Evolutionary conservation across 2,113 vertebrate species (phyloP), one percentile per base, ranked within the genome.

Genomic region (Rafetus swinhoei): DNA sequence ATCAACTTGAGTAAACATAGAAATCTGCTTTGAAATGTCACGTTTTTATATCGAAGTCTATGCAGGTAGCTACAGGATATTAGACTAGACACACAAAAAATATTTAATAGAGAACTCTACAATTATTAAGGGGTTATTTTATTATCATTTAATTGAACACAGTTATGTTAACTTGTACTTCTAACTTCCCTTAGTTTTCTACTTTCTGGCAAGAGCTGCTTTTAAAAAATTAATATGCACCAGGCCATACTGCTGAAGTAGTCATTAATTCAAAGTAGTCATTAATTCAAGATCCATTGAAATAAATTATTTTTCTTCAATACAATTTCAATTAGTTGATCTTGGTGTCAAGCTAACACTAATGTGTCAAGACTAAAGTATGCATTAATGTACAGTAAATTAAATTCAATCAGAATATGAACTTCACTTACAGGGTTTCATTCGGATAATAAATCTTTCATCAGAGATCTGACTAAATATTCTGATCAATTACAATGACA

Each of bases 331-430:
- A 6, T 96, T 97, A 93, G 52, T 90, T 95, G 53, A 12, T 93
- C 65, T 91, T 92, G 39, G 35, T 95, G 81, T 95, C 82, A 97
- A 50, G 69, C 92, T 74, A 85, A 81, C 79, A 87, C 80, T 93
- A 86, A 18, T 87, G 24, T 92, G 96, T 91, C 90, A 82, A 84
- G 57, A 94, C 85, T 91, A 59, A 95, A 85, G 3, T 84, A 84
- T 76, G 10, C 85, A 24, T 90, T 95, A 92, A 92, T 81, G 32
- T 88, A 83, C 59, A 91, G 59, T 87, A 95, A 87, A 80, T 90
- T 91, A 95, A 97, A 96, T 95, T 93, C 39, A 84, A 50, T 95
- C 92, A 93, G 82, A 97, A 90, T 90, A 88, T 87, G 79, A 95
- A 90, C 55, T 88, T 96, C 92, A 95, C 53, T 84, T 94, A 84